A percentile compares a stretch with the other conserved stretches of the same genome.
phyloP scores from a whole-genome alignment of 2,888 invertebrate genomes.

The Brachylomia viminalis region DNA sequence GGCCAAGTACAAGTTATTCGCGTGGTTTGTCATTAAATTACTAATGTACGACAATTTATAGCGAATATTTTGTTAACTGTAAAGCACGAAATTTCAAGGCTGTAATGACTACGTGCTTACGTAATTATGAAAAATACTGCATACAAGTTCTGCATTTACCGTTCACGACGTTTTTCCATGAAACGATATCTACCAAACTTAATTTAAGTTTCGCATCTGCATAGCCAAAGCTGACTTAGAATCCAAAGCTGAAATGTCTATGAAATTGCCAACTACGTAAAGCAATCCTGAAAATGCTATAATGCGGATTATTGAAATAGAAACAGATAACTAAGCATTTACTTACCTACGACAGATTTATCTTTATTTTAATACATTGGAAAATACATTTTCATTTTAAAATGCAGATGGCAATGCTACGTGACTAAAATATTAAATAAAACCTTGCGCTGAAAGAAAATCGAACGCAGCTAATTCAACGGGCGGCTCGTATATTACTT shows the following conservation, averaged over 20 bases:
- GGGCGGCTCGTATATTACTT: constrained; percentile 28
- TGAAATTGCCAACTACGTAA: constrained; percentile 24
- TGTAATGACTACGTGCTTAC: constrained; percentile 31
- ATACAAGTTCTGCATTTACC: constrained; percentile 14
- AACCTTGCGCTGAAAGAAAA: constrained; percentile 52
- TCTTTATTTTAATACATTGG: not conserved
- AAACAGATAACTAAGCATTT: constrained; percentile 4
- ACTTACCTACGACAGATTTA: not conserved
- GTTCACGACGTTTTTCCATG: constrained; percentile 15
- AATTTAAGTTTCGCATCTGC: constrained; percentile 33
- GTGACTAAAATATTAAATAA: constrained; percentile 33
- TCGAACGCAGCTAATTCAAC: constrained; percentile 44
- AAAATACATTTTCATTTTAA: constrained; percentile 25
- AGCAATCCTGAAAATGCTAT: constrained; percentile 12
- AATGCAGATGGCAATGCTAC: constrained; percentile 2
- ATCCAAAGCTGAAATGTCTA: constrained; percentile 10
- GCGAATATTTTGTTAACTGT: constrained; percentile 43
- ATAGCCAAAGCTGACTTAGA: constrained; percentile 15
- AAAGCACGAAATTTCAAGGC: constrained; percentile 46
- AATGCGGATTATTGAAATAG: constrained; percentile 22
- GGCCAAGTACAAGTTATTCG: constrained; percentile 43
- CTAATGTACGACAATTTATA: constrained; percentile 50
- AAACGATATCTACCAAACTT: constrained; percentile 29
- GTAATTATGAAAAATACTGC: constrained; percentile 38
- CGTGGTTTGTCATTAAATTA: constrained; percentile 43